Base-by-base conservation (phyloP, 2,888 invertebrate genomes). In the Agrochola lychnidis region DNA sequence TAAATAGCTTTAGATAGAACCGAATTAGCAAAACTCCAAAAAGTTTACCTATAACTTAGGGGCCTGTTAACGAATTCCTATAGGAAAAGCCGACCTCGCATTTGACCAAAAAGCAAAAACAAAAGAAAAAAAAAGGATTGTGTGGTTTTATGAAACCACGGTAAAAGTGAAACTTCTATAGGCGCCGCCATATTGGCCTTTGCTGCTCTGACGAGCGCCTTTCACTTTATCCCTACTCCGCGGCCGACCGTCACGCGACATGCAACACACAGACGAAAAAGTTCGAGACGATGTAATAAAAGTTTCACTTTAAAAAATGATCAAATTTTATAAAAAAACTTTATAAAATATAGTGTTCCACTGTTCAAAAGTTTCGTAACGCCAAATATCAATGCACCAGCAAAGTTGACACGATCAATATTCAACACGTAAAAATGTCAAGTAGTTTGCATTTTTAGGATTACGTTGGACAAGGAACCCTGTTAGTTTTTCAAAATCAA, bases 391-490 rank as follows among this genome's bases (percentile, higher is more conserved):
- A 76, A 30, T 36, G 6, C 2, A 22, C 70, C 74, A 62, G 73
- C 74, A 83, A 83, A 83, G 62, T 62, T 45, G 42, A 42, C 16
- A 36, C 25, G 30, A 74, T 81, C 72, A 73, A 81, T 80, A 81
- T 78, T 72, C 59, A 73, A 76, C 51, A 66, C 64, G 69, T 67
- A 74, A 83, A 71, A 79, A 83, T 76, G 63, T 76, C 82, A 83
- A 73, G 48, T 59, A 68, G 68, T 70, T 53, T 19, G n/a, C n/a
- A 25, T 53, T 76, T 68, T 51, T 71, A 42, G 78, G 67, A 81
- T 73, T 57, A 10, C 19, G 30, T 71, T 19, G 14, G 19, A 36
- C 19, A 36, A 0, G 9, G n/a, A 42, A 19, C 19, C 1, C 25
- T 42, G 53, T n/a, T 68, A n/a, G 19, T n/a, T 36, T 16, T n/a